Evolutionary conservation across 2,113 vertebrate species (phyloP), one percentile per base, ranked within the genome.

Genomic region (Rhinopomastus cyanomelas): DNA sequence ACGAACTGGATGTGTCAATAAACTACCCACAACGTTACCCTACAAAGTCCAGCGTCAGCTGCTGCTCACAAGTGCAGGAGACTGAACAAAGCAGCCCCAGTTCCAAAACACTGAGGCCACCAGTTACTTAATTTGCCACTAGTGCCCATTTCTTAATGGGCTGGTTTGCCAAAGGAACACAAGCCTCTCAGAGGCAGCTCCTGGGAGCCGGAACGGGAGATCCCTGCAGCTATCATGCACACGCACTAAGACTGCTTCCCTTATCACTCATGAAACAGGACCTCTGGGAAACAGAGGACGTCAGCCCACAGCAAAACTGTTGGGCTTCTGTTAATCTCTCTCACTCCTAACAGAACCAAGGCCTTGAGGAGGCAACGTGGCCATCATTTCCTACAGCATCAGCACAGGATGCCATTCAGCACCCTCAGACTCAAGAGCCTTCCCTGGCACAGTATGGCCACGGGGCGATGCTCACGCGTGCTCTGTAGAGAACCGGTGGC

Each of bases 361-460:
- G n/a, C 15, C 22, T n/a, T 0, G 3, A 53, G 59, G 59, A 39
- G 44, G 27, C 65, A 49, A 27, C 0, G 0, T 6, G 57, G 48
- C 14, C 42, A 0, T 49, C 42, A 30, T 34, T 22, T 51, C 34
- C 77, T 21, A 5, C 60, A 61, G 76, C 27, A 10, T 4, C 21
- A 17, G 4, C 0, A 14, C 30, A 13, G 67, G 79, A 32, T 20
- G 59, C 22, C 39, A 19, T 8, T 49, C 66, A 71, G 69, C 23
- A 56, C 32, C 60, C 55, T 1, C 16, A 23, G 62, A 12, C 74
- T 57, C 55, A 10, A 8, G 8, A 6, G 37, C 49, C 27, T 39
- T 64, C 30, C 44, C 71, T 82, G 66, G 23, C 22, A 72, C 53
- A 34, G 21, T 1, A n/a, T 3, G 34, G 29, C 67, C 25, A 29